Base-by-base conservation (phyloP, 2,113 vertebrate species). In the Sardina pilchardus region DNA sequence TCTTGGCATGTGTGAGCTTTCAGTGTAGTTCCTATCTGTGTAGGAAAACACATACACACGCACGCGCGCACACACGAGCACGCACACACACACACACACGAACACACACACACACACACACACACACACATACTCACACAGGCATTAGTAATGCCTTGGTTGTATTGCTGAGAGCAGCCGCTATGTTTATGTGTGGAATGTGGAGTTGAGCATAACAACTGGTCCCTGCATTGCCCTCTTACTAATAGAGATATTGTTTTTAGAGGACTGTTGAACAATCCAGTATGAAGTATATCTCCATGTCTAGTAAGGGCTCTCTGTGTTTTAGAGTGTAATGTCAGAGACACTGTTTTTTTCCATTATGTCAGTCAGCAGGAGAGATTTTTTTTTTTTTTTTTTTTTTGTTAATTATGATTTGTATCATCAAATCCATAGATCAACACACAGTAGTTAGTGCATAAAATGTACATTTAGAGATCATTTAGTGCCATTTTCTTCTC, bases 181-280 rank as follows among this genome's bases (percentile, higher is more conserved):
- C 21, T 24, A 5, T 59, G 53, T 59, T 59, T 59, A 59, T 59
- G 19, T 59, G 53, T 59, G 19, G 19, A 59, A 16, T 30, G 16
- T 71, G 30, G 30, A 71, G 59, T n/a, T 63, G 2, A 63, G 63
- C 63, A 34, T 34, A 34, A 34, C 63, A 71, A 34, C 63, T 71
- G 24, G 26, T 71, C 7, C 26, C 21, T 88, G 82, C 86, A 86
- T 75, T 47, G 83, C 50, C 16, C 84, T 75, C 36, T 81, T 10
- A 56, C 14, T 19, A 34, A 24, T 84, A 81, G 50, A 82, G 42
- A 71, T 83, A 67, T 82, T 81, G 84, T 82, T 80, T 85, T 84
- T 47, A 87, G 67, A 82, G 78, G 56, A 78, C 83, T 89, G 84
- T 81, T 83, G 53, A 75, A 83, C 48, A 44, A 82, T 5, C 34